Evolutionary conservation across 2,797 vertebrate species (phyloP).

Genomic region (Chaetophractus vellerosus): DNA sequence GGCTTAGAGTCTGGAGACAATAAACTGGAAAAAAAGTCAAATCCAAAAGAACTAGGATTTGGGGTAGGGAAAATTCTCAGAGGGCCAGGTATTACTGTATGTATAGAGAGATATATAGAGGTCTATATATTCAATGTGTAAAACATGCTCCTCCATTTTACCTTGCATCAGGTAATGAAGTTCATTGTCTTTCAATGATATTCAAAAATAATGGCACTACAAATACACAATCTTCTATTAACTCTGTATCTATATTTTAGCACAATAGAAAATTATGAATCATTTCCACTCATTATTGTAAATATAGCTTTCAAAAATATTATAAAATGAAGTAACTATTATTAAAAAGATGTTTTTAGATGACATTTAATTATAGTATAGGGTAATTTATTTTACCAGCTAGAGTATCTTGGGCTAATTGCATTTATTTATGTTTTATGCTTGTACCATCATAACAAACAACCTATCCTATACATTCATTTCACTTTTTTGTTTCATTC

Average conservation of each 20-base stretch:
- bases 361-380: slow-evolving; percentile 75
- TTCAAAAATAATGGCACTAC: slow-evolving; percentile 27
- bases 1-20: slow-evolving; percentile 89
- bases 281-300: slow-evolving; percentile 69
- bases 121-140: not conserved
- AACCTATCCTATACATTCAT: slow-evolving; percentile 39
- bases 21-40: not conserved
- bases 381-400: slow-evolving; percentile 74
- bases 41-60: slow-evolving; percentile 16
- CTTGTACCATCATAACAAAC: slow-evolving; percentile 53
- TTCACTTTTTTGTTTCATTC: slow-evolving; percentile 51
- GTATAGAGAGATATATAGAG: too few relatives aligned
- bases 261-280: slow-evolving; percentile 76
- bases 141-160: slow-evolving; percentile 27
- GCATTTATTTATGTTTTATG: slow-evolving; percentile 78
- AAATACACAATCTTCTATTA: slow-evolving; percentile 47
- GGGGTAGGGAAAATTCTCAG: not conserved
- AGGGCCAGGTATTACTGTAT: not conserved
- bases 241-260: slow-evolving; percentile 49
- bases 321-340: slow-evolving; percentile 73
- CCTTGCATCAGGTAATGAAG: slow-evolving; percentile 23
- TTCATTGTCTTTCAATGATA: slow-evolving; percentile 39
- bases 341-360: slow-evolving; percentile 82
- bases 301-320: slow-evolving; percentile 83
- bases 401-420: slow-evolving; percentile 77